Evolutionary conservation across 2,797 vertebrate genomes (phyloP).

Genomic region (Bovichtus diacanthus): DNA sequence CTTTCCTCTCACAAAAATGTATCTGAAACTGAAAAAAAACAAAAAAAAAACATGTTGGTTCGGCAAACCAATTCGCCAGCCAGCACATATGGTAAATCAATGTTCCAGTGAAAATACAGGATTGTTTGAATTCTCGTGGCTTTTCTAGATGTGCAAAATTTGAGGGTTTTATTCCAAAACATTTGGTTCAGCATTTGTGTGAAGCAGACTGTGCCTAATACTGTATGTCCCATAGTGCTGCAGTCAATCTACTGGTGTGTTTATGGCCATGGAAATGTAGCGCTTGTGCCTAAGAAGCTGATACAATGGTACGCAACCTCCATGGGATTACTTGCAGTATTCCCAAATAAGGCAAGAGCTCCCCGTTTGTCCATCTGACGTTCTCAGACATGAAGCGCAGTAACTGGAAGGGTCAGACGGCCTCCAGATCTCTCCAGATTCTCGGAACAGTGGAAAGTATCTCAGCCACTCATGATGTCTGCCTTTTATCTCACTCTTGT

Average conservation of each 20-base stretch:
- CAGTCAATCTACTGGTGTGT: slow-evolving; percentile 60
- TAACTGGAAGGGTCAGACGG: slow-evolving; percentile 75
- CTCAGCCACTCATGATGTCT: slow-evolving; percentile 73
- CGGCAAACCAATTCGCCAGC: slow-evolving; percentile 21
- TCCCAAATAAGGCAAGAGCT: slow-evolving; percentile 80
- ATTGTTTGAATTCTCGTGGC: slow-evolving; percentile 33
- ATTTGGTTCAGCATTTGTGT: slow-evolving; percentile 48
- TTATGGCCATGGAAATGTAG: slow-evolving; percentile 65
- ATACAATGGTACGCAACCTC: slow-evolving; percentile 74
- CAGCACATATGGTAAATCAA: slow-evolving; percentile 22
- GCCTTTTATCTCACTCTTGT: slow-evolving; percentile 81
- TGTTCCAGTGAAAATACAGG: slow-evolving; percentile 12
- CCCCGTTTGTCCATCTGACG: slow-evolving; percentile 63
- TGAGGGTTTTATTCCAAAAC: slow-evolving; percentile 51
- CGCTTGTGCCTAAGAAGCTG: slow-evolving; percentile 63
- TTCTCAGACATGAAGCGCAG: slow-evolving; percentile 62
- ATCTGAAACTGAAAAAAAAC: slow-evolving; percentile 46
- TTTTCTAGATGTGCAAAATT: slow-evolving; percentile 24
- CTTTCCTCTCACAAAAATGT: slow-evolving; percentile 20
- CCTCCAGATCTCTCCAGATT: slow-evolving; percentile 71
- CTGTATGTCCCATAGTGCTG: slow-evolving; percentile 54
- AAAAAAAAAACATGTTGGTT: slow-evolving; percentile 26
- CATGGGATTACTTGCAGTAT: slow-evolving; percentile 71
- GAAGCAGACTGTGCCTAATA: slow-evolving; percentile 65
- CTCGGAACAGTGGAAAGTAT: slow-evolving; percentile 79